phyloP scores from a whole-genome alignment of 2,888 invertebrate genomes.

The Dinocampus coccinellae region DNA sequence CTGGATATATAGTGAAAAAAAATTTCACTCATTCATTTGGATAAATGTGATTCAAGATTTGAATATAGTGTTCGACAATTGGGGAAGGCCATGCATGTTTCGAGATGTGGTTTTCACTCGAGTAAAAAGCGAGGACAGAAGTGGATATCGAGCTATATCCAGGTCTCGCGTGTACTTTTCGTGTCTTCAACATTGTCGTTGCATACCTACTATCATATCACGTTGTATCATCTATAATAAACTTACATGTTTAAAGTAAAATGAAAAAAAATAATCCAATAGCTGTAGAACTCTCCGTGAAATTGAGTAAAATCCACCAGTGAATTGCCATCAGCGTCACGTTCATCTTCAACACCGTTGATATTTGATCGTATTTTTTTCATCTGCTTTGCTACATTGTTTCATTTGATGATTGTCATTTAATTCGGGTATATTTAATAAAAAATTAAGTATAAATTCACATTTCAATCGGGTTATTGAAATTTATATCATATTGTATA shows the following conservation, averaged over 20 bases:
- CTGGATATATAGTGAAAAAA: background rate
- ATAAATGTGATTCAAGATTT: background rate
- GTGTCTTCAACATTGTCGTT: slow-evolving; percentile 1
- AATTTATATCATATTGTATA: too few relatives aligned
- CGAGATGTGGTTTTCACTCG: background rate
- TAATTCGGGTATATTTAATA: background rate
- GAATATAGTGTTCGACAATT: background rate
- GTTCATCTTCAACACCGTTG: background rate
- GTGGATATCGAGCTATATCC: slow-evolving; percentile 9
- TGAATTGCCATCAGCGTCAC: background rate
- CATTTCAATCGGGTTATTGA: background rate
- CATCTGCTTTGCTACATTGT: background rate
- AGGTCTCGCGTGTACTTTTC: slow-evolving; percentile 22
- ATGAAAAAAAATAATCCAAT: background rate
- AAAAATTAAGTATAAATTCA: background rate
- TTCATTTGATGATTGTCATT: background rate
- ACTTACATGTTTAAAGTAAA: background rate
- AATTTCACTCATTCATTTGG: background rate
- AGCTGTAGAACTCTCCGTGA: background rate
- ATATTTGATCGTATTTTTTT: background rate
- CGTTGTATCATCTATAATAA: background rate
- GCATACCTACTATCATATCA: background rate
- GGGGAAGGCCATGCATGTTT: slow-evolving; percentile 18
- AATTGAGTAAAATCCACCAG: background rate
- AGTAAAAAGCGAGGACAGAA: slow-evolving; percentile 7